Evolutionary conservation across 2,113 vertebrate genomes (phyloP).

Genomic region (Peromyscus leucopus): DNA sequence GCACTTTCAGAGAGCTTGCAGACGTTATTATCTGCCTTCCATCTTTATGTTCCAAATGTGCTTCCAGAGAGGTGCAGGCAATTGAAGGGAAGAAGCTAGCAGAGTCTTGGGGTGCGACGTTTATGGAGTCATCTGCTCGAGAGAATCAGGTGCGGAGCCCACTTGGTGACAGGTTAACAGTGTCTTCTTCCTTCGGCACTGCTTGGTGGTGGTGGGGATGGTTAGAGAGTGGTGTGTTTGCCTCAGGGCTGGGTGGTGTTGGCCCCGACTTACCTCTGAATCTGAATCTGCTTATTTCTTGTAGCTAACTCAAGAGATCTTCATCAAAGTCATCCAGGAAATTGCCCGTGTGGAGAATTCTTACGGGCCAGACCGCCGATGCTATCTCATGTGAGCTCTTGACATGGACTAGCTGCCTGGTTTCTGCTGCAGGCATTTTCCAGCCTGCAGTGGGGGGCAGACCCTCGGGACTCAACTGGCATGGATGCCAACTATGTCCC

Average conservation of each 20-base stretch:
- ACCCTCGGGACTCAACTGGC: slow-evolving; percentile 59
- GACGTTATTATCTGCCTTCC: neutral
- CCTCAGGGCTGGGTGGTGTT: neutral
- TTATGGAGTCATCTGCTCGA: slow-evolving; percentile 92
- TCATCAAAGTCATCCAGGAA: slow-evolving; percentile 83
- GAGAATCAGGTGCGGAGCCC: slow-evolving; percentile 90
- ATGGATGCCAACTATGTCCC: slow-evolving; percentile 57
- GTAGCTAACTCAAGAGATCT: slow-evolving; percentile 80
- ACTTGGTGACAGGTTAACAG: neutral
- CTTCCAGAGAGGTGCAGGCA: slow-evolving; percentile 85
- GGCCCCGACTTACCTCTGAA: neutral
- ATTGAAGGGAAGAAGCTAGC: slow-evolving; percentile 93
- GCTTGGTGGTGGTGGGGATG: neutral
- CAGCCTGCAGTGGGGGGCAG: neutral
- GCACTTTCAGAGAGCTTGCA: slow-evolving; percentile 35
- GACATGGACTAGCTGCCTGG: neutral
- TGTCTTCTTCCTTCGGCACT: slow-evolving; percentile 43
- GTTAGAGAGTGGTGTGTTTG: neutral
- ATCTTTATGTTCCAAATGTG: slow-evolving; percentile 26
- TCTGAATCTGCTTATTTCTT: neutral
- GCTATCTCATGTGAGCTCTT: slow-evolving; percentile 72
- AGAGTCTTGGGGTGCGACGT: slow-evolving; percentile 90
- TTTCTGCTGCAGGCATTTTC: neutral
- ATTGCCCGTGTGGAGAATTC: slow-evolving; percentile 80
- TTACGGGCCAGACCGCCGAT: slow-evolving; percentile 70